A percentile compares a stretch with the other conserved stretches of the same genome.
phyloP scores from a whole-genome alignment of 2,797 vertebrate species.

The Mastacembelus armatus region DNA sequence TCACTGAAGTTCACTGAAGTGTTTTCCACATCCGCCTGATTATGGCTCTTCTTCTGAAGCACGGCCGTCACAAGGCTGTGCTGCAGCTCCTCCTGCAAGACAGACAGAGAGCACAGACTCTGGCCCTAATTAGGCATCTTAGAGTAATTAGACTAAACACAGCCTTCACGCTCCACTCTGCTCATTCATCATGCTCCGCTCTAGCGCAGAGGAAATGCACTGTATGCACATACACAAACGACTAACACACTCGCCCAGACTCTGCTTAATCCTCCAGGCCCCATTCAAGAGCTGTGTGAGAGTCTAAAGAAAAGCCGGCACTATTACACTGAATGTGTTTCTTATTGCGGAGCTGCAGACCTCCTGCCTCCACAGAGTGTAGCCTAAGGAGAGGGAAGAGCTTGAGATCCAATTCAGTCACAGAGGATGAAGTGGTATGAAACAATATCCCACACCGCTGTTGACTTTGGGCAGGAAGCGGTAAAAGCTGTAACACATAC shows the following conservation, averaged over 20 bases:
- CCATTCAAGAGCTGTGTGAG: conserved; percentile 39
- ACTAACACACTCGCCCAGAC: conserved; percentile 46
- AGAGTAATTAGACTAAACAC: conserved; percentile 84
- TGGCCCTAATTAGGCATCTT: conserved; percentile 83
- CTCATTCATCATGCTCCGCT: conserved; percentile 80
- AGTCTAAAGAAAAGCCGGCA: conserved; percentile 50
- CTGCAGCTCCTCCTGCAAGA: conserved; percentile 52
- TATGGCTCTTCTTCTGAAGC: conserved; percentile 66
- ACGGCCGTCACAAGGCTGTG: conserved; percentile 61
- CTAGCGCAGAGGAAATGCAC: conserved; percentile 70
- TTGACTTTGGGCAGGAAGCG: conserved; percentile 77
- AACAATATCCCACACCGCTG: conserved; percentile 77
- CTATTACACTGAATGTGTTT: conserved; percentile 67
- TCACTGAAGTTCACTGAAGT: conserved; percentile 49
- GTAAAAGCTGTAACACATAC: conserved; percentile 64
- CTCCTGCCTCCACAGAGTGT: conserved; percentile 65
- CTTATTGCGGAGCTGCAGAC: conserved; percentile 62
- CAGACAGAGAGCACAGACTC: conserved; percentile 55
- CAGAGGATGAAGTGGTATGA: conserved; percentile 82
- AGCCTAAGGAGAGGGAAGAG: conserved; percentile 76
- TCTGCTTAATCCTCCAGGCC: conserved; percentile 60
- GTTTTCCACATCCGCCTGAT: conserved; percentile 71
- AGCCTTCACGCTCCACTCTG: conserved; percentile 78
- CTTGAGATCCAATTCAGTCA: conserved; percentile 75
- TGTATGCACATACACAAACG: conserved; percentile 58